A percentile compares a stretch with the other conserved stretches of the same genome.
These are phyloP conservation scores for Trochalopteron elliotii DNA, from an alignment of 2,113 vertebrate genomes.

Conservation along the genomic window DNA sequence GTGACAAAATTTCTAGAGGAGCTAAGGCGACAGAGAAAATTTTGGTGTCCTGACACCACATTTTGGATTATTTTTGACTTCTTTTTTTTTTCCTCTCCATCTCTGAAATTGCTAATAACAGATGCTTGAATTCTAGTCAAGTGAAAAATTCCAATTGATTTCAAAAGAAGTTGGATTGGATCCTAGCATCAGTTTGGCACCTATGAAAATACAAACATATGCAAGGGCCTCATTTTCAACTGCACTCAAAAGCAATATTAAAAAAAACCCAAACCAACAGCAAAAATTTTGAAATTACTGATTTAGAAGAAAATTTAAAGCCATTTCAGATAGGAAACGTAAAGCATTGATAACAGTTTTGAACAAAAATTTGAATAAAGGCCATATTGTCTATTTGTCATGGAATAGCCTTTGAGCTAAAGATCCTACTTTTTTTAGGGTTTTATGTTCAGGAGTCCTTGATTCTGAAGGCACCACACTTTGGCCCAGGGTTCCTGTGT, in stretches of 20 bases:
- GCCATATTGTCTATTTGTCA: not conserved
- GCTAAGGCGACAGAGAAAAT: not conserved
- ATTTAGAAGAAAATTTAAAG: not conserved
- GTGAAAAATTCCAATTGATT: constrained; percentile 62
- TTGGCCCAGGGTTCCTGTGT: not conserved
- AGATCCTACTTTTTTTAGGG: not conserved
- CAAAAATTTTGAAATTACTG: not conserved
- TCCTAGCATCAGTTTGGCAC: constrained; percentile 64
- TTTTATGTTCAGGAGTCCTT: not conserved
- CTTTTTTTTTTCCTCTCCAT: not conserved
- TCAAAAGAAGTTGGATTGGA: constrained; percentile 40
- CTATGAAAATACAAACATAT: constrained; percentile 46
- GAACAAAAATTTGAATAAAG: not conserved
- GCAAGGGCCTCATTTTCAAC: constrained; percentile 1
- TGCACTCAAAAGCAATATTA: not conserved
- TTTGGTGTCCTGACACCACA: not conserved
- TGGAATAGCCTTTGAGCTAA: not conserved
- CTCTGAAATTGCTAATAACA: constrained; percentile 49
- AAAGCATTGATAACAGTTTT: not conserved
- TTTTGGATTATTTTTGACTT: not conserved
- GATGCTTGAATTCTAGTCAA: constrained; percentile 58
- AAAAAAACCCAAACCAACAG: not conserved
- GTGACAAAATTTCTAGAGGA: not conserved
- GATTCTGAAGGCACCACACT: not conserved
- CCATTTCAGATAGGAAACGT: not conserved